phyloP scores from a whole-genome alignment of 2,113 vertebrate species.

The Cinclus mexicanus region DNA sequence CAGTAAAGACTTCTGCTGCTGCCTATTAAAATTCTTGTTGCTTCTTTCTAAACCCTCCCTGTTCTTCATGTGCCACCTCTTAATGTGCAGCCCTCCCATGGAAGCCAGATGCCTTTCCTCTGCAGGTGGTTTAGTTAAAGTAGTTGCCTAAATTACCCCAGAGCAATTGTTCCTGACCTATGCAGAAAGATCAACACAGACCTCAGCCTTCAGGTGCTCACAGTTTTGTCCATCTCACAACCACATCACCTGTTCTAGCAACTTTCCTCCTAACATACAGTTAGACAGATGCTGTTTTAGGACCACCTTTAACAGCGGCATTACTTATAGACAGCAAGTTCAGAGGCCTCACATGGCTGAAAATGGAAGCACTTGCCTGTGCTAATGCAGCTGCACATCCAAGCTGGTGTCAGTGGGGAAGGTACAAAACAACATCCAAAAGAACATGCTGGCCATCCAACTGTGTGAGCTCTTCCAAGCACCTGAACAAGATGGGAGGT shows the following conservation, averaged over 20 bases:
- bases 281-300: not conserved
- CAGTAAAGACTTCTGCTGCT: not conserved
- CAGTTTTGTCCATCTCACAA: not conserved
- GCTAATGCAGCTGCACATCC: not conserved
- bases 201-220: not conserved
- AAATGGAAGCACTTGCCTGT: not conserved
- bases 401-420: not conserved
- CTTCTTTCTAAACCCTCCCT: not conserved
- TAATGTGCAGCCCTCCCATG: not conserved
- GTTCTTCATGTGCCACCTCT: not conserved
- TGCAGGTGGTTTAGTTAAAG: not conserved
- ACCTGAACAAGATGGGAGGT: not conserved
- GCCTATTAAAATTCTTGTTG: not conserved
- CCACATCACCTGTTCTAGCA: not conserved
- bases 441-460: not conserved
- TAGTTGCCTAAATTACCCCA: not conserved
- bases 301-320: not conserved
- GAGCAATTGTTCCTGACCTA: not conserved
- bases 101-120: not conserved
- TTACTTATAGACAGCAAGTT: not conserved
- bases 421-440: not conserved
- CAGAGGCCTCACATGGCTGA: not conserved
- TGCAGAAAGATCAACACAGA: not conserved
- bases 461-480: rapidly evolving
- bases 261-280: not conserved